phyloP scores from a whole-genome alignment of 2,113 vertebrate species.

The Salvator merianae region DNA sequence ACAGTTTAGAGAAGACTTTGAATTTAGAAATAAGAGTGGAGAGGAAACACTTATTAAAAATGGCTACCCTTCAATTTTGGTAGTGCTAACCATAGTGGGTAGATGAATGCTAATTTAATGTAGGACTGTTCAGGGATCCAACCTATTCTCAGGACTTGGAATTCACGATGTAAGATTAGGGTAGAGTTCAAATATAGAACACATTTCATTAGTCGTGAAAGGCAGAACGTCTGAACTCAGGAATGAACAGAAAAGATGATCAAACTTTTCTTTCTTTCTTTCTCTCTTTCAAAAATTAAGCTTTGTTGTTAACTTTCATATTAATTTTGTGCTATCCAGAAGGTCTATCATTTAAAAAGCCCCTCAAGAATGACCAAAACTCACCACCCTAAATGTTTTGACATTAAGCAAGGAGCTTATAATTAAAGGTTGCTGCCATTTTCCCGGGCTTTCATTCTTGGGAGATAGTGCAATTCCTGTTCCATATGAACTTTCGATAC shows the following conservation, averaged over 20 bases:
- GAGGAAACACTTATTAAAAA: no score
- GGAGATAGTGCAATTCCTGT: slow-evolving; percentile 82
- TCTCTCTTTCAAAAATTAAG: not conserved
- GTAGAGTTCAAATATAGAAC: not conserved
- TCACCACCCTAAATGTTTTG: slow-evolving; percentile 72
- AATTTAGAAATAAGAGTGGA: no score
- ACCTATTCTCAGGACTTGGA: not conserved
- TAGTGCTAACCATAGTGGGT: no score
- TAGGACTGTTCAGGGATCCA: not conserved
- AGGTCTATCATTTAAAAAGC: slow-evolving; percentile 52
- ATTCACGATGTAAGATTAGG: no score
- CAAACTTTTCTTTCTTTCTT: not conserved
- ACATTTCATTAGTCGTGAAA: not conserved
- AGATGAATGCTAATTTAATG: no score
- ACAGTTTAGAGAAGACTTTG: no score
- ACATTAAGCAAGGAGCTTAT: slow-evolving; percentile 80
- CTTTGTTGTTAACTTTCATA: slow-evolving; percentile 28
- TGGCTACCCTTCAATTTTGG: no score
- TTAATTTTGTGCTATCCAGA: slow-evolving; percentile 43
- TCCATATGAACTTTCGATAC: slow-evolving; percentile 80
- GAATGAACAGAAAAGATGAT: not conserved
- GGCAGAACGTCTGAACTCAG: no score
- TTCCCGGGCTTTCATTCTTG: slow-evolving; percentile 79
- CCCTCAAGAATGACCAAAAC: slow-evolving; percentile 32
- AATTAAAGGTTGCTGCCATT: slow-evolving; percentile 81